Conservation (phyloP, 2,888 invertebrate species). For the Caradrina kadenii region DNA sequence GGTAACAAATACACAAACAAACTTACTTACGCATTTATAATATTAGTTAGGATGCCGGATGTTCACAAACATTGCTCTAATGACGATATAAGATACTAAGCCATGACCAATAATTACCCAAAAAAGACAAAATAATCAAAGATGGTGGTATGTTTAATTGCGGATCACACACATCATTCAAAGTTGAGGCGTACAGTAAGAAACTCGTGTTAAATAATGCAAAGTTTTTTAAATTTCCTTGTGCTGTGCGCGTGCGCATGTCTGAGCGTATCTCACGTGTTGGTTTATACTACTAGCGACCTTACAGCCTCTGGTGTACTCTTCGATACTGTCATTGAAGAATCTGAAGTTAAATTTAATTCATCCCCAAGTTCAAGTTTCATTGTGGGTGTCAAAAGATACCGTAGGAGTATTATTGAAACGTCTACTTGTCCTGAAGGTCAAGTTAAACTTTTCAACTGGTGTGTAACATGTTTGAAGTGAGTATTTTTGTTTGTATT, state of each 20-base stretch:
- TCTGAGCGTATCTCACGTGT: constrained; percentile 32
- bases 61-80: too few relatives aligned
- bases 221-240: constrained; percentile 28
- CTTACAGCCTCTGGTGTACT: constrained; percentile 35
- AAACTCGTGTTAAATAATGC: constrained; percentile 52
- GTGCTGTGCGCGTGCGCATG: constrained; percentile 38
- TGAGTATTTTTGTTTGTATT: constrained; percentile 31
- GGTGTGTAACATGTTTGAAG: constrained; percentile 41
- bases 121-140: constrained; percentile 8
- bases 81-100: too few relatives aligned
- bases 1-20: too few relatives aligned
- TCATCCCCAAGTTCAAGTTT: background rate
- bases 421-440: constrained; percentile 18
- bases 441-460: constrained; percentile 3
- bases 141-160: constrained; percentile 25
- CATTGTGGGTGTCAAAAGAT: constrained; percentile 4
- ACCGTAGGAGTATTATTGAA: constrained; percentile 36
- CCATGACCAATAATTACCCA: background rate
- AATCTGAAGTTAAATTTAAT: background rate
- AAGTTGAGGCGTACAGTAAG: constrained; percentile 18
- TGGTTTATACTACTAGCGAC: constrained; percentile 29
- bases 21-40: too few relatives aligned
- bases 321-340: background rate
- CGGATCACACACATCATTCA: constrained; percentile 31
- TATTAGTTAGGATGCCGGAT: too few relatives aligned